Percentiles rank a stretch among this genome's conserved stretches.
Evolutionary conservation across 1,140 invertebrate species (phyloP).

Genomic region (Microvelia longipes): DNA sequence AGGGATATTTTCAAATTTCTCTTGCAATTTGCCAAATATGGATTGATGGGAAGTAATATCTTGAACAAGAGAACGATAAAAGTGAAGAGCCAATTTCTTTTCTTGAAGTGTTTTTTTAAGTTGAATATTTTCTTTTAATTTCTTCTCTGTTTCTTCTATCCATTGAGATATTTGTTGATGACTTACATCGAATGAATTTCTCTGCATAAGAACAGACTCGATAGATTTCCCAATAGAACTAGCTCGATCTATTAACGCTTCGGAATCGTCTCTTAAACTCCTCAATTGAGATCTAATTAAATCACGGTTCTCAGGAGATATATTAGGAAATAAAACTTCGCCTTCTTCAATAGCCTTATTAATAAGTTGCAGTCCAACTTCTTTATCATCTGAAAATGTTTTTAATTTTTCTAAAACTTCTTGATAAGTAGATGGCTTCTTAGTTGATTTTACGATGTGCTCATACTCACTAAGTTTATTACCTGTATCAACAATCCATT

Average conservation of each 20-base stretch:
- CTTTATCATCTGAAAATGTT: slow-evolving; percentile 51
- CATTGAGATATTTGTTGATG: slow-evolving; percentile 62
- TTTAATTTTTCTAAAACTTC: slow-evolving; percentile 55
- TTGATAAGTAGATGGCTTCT: slow-evolving; percentile 32
- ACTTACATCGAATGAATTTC: slow-evolving; percentile 80
- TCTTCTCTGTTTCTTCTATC: slow-evolving; percentile 54
- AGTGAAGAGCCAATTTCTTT: slow-evolving; percentile 68
- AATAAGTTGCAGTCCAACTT: slow-evolving; percentile 58
- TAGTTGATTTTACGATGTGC: slow-evolving; percentile 42
- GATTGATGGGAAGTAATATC: slow-evolving; percentile 66
- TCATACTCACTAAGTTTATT: slow-evolving; percentile 50
- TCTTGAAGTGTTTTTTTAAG: slow-evolving; percentile 60
- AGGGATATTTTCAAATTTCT: slow-evolving; percentile 51
- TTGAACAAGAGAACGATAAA: slow-evolving; percentile 55
- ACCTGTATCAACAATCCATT: slow-evolving; percentile 63
- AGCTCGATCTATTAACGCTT: slow-evolving; percentile 64
- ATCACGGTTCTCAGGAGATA: slow-evolving; percentile 73
- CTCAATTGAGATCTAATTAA: slow-evolving; percentile 64
- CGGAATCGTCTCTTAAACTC: slow-evolving; percentile 62
- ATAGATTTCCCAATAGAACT: slow-evolving; percentile 72
- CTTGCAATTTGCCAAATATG: slow-evolving; percentile 58
- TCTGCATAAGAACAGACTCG: slow-evolving; percentile 68
- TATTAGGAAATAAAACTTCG: slow-evolving; percentile 70
- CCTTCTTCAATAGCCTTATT: slow-evolving; percentile 69
- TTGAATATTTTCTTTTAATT: slow-evolving; percentile 47